These are phyloP conservation scores for Noctua janthe DNA, from an alignment of 2,888 invertebrate genomes.

Conservation along the genomic window DNA sequence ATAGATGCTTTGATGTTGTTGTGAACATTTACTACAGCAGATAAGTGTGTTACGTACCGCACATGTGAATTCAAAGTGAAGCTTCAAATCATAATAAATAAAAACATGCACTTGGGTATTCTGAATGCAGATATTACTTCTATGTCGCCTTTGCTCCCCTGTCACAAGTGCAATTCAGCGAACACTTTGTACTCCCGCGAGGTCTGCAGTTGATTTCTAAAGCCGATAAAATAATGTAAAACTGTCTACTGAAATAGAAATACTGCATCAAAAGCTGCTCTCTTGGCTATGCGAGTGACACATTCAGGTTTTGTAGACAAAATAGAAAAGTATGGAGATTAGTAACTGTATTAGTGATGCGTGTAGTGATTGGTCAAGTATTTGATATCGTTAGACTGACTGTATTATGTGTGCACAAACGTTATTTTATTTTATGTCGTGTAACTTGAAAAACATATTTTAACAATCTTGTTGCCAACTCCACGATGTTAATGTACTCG, in stretches of 20 bases:
- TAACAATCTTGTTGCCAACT: not conserved
- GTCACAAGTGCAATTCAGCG: slow-evolving; percentile 44
- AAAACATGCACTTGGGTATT: slow-evolving; percentile 8
- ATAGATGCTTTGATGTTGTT: slow-evolving; percentile 39
- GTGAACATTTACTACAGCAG: slow-evolving; percentile 7
- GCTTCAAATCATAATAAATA: slow-evolving; percentile 3
- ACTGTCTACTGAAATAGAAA: slow-evolving; percentile 43
- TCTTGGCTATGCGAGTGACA: slow-evolving; percentile 20
- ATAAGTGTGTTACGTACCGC: slow-evolving; percentile 21
- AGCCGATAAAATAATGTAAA: slow-evolving; percentile 62
- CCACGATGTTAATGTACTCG: not conserved
- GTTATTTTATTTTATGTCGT: not conserved
- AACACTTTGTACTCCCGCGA: slow-evolving; percentile 50
- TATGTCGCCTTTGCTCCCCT: slow-evolving; percentile 2
- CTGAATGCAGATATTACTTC: slow-evolving; percentile 20
- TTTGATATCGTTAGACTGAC: not conserved
- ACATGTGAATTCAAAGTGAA: not conserved
- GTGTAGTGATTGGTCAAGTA: not conserved
- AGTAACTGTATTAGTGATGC: not conserved
- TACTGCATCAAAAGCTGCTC: slow-evolving; percentile 20
- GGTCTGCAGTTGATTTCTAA: slow-evolving; percentile 58
- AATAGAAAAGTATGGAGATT: not conserved
- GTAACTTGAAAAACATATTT: not conserved
- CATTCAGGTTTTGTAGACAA: slow-evolving; percentile 2
- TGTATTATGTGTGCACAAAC: not conserved